phyloP scores from a whole-genome alignment of 2,113 vertebrate genomes.

The Pedionomus torquatus region DNA sequence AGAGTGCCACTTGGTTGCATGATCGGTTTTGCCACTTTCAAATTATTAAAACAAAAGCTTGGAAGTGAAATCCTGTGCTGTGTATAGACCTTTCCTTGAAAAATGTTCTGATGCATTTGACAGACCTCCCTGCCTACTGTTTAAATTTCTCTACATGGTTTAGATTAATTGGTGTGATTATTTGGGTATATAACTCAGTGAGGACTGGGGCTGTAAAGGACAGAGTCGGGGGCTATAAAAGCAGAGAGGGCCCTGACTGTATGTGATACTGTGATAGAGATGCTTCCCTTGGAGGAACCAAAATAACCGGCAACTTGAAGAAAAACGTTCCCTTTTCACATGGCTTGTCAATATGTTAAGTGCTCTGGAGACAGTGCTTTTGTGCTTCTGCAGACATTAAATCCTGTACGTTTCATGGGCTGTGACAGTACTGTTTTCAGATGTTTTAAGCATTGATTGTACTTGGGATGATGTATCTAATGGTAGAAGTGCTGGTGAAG shows the following conservation, averaged over 20 bases:
- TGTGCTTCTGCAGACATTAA: conserved; percentile 44
- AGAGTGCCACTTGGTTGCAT: neutral
- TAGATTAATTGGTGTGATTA: neutral
- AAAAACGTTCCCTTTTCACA: conserved; percentile 9
- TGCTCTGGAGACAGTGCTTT: conserved; percentile 48
- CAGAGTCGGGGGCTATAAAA: neutral
- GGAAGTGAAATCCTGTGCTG: neutral
- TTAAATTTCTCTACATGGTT: neutral
- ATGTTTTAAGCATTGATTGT: conserved; percentile 17
- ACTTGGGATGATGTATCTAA: neutral
- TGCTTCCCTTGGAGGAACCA: neutral
- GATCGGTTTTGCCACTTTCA: neutral
- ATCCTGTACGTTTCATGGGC: neutral
- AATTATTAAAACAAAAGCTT: conserved; percentile 20
- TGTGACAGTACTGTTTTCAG: conserved; percentile 25
- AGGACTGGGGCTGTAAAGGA: neutral
- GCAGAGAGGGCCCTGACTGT: neutral
- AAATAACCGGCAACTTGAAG: neutral
- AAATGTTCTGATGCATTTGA: neutral
- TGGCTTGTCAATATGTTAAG: conserved; percentile 39
- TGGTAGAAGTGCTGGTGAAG: neutral
- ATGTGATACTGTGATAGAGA: neutral
- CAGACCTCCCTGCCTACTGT: neutral
- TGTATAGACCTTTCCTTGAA: neutral
- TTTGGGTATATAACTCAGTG: neutral